Base-by-base conservation (phyloP, 1,140 invertebrate species). In the Globodera ellingtonae region DNA sequence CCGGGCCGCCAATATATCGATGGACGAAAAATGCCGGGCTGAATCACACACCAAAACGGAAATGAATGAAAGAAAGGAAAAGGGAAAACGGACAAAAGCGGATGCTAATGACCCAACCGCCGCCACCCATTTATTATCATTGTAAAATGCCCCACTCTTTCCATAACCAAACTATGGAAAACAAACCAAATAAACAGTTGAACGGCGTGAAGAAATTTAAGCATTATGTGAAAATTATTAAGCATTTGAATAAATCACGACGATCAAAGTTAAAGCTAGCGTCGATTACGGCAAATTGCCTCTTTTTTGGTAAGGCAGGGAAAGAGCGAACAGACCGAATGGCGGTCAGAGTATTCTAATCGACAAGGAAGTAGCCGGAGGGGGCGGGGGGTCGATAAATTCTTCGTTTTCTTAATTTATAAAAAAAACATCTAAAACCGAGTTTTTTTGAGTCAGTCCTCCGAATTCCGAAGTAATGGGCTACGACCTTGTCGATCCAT, bases 1-100 rank as follows among this genome's bases (percentile, higher is more conserved):
- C 87, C 44, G 52, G 95, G 21, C 94, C 95, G 18, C 95, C 95
- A 0, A 89, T 90, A 80, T 96, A 94, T 87, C 93, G 93, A 86
- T 97, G 95, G 95, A 89, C 89, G 44, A 86, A 90, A 35, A 91
- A 92, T 76, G 90, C 91, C 48, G 91, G 82, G 47, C 73, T 96
- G 44, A 92, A 92, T 79, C 93, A 94, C 87, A 94, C 96, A 86
- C 95, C 95, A 4, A 92, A 95, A 35, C 65, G 78, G 62, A 62
- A 77, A 8, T 75, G 65, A 62, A 77, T 21, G 46, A 9, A 24
- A 67, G 24, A 24, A 24, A n/a, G 2, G n/a, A 1, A 65, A 13
- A 65, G n/a, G 59, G 13, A 21, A 65, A 3, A 65, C 59, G 50
- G 50, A 13, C 50, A 5, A 67, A 67, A 10, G n/a, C 59, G 59